Percentiles rank a stretch among this genome's conserved stretches.
phyloP scores from a whole-genome alignment of 2,888 invertebrate species.

The Synergus itoensis region DNA sequence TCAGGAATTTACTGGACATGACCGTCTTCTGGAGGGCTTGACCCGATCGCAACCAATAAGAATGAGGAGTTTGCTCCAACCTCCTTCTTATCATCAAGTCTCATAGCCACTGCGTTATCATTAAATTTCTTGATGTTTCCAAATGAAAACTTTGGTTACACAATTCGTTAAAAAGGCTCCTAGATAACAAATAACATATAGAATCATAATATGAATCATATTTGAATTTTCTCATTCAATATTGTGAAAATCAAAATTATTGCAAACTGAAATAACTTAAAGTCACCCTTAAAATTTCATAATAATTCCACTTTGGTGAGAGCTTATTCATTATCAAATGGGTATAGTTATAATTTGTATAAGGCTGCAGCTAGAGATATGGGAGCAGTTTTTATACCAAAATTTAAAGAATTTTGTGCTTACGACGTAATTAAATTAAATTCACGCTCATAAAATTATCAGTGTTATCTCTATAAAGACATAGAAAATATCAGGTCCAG shows the following conservation, averaged over 20 bases:
- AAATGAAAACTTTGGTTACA: background rate
- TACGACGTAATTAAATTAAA: background rate
- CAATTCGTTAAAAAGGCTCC: background rate
- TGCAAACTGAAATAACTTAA: no score
- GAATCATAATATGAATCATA: background rate
- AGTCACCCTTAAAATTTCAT: no score
- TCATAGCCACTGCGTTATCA: slow-evolving; percentile 38
- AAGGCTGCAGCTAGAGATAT: background rate
- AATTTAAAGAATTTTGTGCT: background rate
- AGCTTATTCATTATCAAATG: no score
- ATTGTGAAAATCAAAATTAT: no score
- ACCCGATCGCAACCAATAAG: slow-evolving; percentile 46
- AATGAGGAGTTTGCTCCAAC: slow-evolving; percentile 13
- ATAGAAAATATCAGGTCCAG: slow-evolving; percentile 34
- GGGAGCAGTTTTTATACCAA: background rate
- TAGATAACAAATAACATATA: background rate
- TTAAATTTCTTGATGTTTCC: background rate
- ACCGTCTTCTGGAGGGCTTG: slow-evolving; percentile 40
- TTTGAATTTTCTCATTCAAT: background rate
- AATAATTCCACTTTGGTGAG: no score
- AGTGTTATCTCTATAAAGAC: slow-evolving; percentile 10
- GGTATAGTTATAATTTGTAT: no score
- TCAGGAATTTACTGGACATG: background rate
- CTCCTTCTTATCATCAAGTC: slow-evolving; percentile 14
- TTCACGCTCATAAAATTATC: background rate